Percentiles rank a stretch among this genome's conserved stretches.
Conservation (phyloP, 2,113 vertebrate species). For the Aegithalos caudatus region DNA sequence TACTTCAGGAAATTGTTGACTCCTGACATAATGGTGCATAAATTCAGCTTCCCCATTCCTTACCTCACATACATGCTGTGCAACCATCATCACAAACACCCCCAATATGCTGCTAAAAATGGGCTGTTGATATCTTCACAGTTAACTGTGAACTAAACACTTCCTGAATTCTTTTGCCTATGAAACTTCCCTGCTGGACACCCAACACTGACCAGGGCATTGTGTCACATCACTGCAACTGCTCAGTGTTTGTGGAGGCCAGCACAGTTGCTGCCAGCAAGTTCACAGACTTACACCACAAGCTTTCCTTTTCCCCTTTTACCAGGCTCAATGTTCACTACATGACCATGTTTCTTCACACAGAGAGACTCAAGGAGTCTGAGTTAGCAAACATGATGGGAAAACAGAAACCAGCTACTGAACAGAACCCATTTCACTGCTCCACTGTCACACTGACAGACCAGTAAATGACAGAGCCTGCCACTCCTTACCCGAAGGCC, state of each 20-base stretch:
- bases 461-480: neutral
- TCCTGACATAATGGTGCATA: neutral
- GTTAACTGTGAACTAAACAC: neutral
- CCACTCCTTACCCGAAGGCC: conserved; percentile 86
- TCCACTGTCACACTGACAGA: neutral
- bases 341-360: neutral
- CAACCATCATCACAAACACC: neutral
- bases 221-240: rapidly evolving
- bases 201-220: neutral
- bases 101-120: neutral
- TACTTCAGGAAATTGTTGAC: neutral
- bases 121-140: neutral
- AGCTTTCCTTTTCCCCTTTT: neutral
- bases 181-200: neutral
- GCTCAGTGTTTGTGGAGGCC: neutral
- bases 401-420: neutral
- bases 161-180: neutral
- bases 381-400: neutral
- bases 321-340: neutral
- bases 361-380: neutral
- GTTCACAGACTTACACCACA: neutral
- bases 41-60: neutral
- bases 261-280: neutral
- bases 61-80: neutral
- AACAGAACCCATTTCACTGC: neutral